Percentiles rank a stretch among this genome's conserved stretches.
Conservation (phyloP, 2,113 vertebrate species). For the Muntiacus reevesi region DNA sequence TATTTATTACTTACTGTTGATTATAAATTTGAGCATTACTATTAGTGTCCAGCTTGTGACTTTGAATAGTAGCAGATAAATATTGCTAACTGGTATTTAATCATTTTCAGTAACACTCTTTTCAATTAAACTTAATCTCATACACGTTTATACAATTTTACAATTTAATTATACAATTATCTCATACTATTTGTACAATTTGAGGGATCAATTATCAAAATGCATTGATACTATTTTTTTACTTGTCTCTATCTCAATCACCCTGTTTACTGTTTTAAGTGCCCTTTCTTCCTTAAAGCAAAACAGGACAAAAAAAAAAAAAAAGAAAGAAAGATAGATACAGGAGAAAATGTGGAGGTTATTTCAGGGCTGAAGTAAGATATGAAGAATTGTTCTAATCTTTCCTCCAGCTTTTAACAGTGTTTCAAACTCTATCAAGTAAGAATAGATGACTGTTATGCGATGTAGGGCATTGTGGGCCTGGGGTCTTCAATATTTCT, state of each 20-base stretch:
- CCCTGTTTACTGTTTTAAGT: not conserved
- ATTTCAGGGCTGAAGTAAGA: not conserved
- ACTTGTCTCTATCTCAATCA: not conserved
- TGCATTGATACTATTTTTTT: not conserved
- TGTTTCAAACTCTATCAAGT: not conserved
- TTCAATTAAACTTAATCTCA: constrained; percentile 12
- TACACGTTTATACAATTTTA: not conserved
- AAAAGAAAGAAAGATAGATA: not conserved
- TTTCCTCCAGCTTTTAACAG: not conserved
- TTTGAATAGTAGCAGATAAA: constrained; percentile 17
- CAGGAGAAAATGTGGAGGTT: not conserved
- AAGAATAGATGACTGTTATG: not conserved
- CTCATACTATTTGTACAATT: not conserved
- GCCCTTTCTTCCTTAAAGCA: not conserved
- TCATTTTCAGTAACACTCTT: not conserved
- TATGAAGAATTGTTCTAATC: not conserved
- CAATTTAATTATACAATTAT: not conserved
- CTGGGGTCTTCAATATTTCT: not conserved
- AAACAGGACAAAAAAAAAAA: not conserved
- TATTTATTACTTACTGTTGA: constrained; percentile 51
- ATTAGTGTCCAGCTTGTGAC: not conserved
- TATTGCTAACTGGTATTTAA: not conserved
- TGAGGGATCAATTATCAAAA: not conserved
- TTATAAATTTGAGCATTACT: constrained; percentile 40
- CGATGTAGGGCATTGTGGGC: not conserved